Percentiles rank a stretch among this genome's conserved stretches.
phyloP scores from a whole-genome alignment of 2,797 vertebrate genomes.

The Poecile montanus region DNA sequence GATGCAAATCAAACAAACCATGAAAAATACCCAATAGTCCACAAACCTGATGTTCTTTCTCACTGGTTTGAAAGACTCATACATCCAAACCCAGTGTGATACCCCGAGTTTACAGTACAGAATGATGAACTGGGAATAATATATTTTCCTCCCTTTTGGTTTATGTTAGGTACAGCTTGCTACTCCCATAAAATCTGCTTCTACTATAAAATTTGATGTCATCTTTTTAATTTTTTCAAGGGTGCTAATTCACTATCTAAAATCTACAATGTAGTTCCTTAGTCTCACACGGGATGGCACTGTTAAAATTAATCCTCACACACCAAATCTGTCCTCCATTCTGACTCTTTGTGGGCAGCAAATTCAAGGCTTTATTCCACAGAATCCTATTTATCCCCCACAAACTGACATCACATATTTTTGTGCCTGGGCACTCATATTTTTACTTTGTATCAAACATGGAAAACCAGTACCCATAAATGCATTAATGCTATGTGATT shows the following conservation, averaged over 20 bases:
- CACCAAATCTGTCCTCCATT: background rate
- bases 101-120: background rate
- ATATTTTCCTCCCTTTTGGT: background rate
- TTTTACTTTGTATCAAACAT: slow-evolving; percentile 12
- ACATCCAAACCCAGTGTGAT: background rate
- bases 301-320: background rate
- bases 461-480: slow-evolving; percentile 2
- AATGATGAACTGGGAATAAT: background rate
- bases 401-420: slow-evolving; percentile 9
- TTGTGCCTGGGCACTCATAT: background rate
- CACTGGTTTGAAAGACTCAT: background rate
- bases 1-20: background rate
- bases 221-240: background rate
- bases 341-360: background rate
- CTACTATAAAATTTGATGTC: background rate
- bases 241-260: background rate
- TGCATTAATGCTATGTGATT: slow-evolving; percentile 3
- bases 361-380: background rate
- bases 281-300: slow-evolving; percentile 56
- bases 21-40: background rate
- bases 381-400: background rate
- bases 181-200: background rate
- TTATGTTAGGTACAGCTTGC: background rate
- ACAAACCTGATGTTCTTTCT: background rate
- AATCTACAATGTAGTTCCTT: slow-evolving; percentile 24